Percentiles rank a stretch among this genome's conserved stretches.
These are phyloP conservation scores for Catostomus latipinnis DNA, from an alignment of 2,797 vertebrate species.

Conservation along the genomic window DNA sequence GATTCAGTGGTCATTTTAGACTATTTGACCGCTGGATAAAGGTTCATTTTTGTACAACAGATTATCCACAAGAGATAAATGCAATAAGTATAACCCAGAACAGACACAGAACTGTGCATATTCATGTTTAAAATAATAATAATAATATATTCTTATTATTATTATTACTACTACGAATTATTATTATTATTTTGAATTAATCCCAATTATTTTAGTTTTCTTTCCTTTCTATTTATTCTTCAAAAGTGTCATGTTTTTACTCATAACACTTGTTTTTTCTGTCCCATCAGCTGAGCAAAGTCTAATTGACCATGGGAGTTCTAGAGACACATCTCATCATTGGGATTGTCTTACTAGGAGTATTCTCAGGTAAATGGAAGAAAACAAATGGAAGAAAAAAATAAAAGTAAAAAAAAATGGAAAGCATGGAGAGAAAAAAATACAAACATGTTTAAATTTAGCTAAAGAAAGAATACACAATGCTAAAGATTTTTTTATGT, in stretches of 20 bases:
- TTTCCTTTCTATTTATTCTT: neutral
- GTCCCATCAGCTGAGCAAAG: slow-evolving; percentile 66
- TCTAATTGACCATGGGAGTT: slow-evolving; percentile 81
- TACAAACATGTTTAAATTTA: too few species aligned
- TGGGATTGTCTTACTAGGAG: slow-evolving; percentile 75
- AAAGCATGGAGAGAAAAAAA: too few species aligned
- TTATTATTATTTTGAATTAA: neutral
- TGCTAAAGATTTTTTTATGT: too few species aligned
- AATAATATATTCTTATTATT: too few species aligned
- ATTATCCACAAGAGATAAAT: neutral
- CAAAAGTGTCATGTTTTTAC: neutral
- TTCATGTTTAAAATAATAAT: neutral
- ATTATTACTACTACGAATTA: too few species aligned
- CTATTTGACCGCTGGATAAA: neutral
- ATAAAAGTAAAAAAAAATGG: too few species aligned
- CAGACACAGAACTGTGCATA: neutral
- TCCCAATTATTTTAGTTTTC: neutral
- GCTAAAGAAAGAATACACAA: too few species aligned
- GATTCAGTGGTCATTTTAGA: slow-evolving; percentile 31
- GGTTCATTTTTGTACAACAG: neutral
- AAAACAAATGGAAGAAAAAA: slow-evolving; percentile 30
- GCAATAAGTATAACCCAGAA: neutral
- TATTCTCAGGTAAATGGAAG: slow-evolving; percentile 70
- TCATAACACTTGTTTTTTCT: slow-evolving; percentile 34
- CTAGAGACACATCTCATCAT: slow-evolving; percentile 73